Evolutionary conservation across 23 tunicate species (phyloP), one percentile per base, ranked within the genome.

Genomic region (Styela plicata): DNA sequence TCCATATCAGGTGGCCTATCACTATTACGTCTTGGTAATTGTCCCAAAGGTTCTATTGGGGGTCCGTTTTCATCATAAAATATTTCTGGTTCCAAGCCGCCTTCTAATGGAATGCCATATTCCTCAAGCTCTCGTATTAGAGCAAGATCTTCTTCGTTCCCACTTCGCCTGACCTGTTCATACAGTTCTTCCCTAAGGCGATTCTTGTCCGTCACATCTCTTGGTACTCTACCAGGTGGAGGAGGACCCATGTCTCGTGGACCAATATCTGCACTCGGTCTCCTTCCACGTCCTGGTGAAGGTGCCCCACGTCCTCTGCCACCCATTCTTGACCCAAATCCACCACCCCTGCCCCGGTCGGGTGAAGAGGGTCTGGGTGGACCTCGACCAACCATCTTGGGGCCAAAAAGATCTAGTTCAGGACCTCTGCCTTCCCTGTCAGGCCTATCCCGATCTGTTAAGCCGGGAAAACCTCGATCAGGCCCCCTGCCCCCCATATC

Each of bases 281-380:
- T 69, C 52, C 84, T 80, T 20, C 2, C 37, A 7, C 22, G 64
- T 31, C 24, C 68, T 29, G 69, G 69, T 35, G 74, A 53, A 31
- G 91, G 91, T 2, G 76, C 82, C 64, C 76, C 75, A n/a, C 74
- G 36, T 25, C 23, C 31, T 27, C 74, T 84, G 70, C 31, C 70
- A 66, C 70, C 70, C 62, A 29, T 19, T n/a, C 71, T 80, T 30
- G 73, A 27, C 34, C 82, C 78, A 30, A 73, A n/a, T 3, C 25
- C 7, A 7, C 16, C 34, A 73, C 36, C 36, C 16, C 37, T 52
- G 18, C 57, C 37, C 22, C 53, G 27, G 29, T 53, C 19, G 22
- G 64, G 18, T 82, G 88, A 33, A 24, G 75, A 26, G 29, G 74
- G 24, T 65, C 76, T 7, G 53, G 65, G 63, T 27, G 1, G 74